These are phyloP conservation scores for Semibalanus balanoides DNA, from an alignment of 1,140 invertebrate genomes.

Conservation along the genomic window DNA sequence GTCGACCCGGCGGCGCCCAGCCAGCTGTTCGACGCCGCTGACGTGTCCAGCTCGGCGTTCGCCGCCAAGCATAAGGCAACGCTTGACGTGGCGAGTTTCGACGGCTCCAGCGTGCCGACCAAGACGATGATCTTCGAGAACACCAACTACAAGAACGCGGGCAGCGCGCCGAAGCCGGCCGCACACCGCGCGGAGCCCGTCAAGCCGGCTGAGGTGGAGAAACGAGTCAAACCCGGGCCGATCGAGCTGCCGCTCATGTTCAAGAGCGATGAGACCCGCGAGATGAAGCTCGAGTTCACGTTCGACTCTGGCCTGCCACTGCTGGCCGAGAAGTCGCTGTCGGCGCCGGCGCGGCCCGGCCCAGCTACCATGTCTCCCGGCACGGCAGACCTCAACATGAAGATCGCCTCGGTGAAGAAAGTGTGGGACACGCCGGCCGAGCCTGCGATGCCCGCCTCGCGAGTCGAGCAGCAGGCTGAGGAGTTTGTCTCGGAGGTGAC, in stretches of 20 bases:
- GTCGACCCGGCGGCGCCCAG: not conserved
- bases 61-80: slow-evolving; percentile 8
- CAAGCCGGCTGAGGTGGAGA: slow-evolving; percentile 18
- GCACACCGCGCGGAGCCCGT: slow-evolving; percentile 37
- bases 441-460: not conserved
- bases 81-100: slow-evolving; percentile 34
- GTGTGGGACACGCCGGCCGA: slow-evolving; percentile 53
- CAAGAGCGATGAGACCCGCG: slow-evolving; percentile 52
- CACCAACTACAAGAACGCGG: slow-evolving; percentile 61
- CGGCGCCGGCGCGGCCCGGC: slow-evolving; percentile 34
- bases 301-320: slow-evolving; percentile 54
- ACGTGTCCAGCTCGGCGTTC: not conserved
- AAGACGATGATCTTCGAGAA: slow-evolving; percentile 85
- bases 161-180: slow-evolving; percentile 19
- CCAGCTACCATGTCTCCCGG: slow-evolving; percentile 50
- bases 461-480: not conserved
- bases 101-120: slow-evolving; percentile 58
- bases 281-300: slow-evolving; percentile 81
- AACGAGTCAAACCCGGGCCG: slow-evolving; percentile 32
- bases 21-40: not conserved
- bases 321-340: slow-evolving; percentile 49
- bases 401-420: slow-evolving; percentile 83
- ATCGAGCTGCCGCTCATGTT: slow-evolving; percentile 45
- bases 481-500: not conserved
- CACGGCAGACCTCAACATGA: slow-evolving; percentile 76